phyloP scores from a whole-genome alignment of 35 echinoderm and acorn worm species.

The Apostichopus japonicus region DNA sequence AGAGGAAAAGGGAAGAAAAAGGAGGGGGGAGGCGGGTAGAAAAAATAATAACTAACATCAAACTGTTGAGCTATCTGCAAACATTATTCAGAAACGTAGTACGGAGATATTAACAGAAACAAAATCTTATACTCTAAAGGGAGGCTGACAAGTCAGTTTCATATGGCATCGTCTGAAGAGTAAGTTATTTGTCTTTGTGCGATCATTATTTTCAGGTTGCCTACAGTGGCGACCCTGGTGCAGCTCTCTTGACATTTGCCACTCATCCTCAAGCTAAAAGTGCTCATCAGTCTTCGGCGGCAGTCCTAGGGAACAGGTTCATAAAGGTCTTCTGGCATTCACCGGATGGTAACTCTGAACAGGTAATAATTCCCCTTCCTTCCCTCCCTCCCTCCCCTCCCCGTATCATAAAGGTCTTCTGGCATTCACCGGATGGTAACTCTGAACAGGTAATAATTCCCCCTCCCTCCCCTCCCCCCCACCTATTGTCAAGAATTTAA shows the following conservation, averaged over 20 bases:
- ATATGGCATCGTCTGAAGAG: too few relatives aligned
- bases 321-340: conserved; percentile 96
- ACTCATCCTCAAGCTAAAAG: conserved; percentile 83
- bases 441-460: neutral
- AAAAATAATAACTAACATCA: too few relatives aligned
- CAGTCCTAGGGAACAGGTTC: conserved; percentile 93
- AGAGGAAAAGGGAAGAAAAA: too few relatives aligned
- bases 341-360: conserved; percentile 42
- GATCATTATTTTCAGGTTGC: conserved; percentile 66
- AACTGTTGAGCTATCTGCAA: too few relatives aligned
- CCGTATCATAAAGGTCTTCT: conserved; percentile 96
- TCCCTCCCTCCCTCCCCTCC: too few relatives aligned
- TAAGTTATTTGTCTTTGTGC: too few relatives aligned
- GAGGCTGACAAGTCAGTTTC: too few relatives aligned
- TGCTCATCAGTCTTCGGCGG: conserved; percentile 83
- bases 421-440: conserved; percentile 72
- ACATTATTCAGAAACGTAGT: too few relatives aligned
- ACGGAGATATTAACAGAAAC: too few relatives aligned
- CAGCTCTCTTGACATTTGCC: conserved; percentile 85
- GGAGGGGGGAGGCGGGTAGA: too few relatives aligned
- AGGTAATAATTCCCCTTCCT: neutral
- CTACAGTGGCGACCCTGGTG: conserved; percentile 74
- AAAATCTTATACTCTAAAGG: too few relatives aligned
- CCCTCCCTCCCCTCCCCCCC: neutral
- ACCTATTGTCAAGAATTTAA: neutral